These are phyloP conservation scores for Urocynchramus pylzowi DNA, from an alignment of 2,113 vertebrate species.

Conservation along the genomic window DNA sequence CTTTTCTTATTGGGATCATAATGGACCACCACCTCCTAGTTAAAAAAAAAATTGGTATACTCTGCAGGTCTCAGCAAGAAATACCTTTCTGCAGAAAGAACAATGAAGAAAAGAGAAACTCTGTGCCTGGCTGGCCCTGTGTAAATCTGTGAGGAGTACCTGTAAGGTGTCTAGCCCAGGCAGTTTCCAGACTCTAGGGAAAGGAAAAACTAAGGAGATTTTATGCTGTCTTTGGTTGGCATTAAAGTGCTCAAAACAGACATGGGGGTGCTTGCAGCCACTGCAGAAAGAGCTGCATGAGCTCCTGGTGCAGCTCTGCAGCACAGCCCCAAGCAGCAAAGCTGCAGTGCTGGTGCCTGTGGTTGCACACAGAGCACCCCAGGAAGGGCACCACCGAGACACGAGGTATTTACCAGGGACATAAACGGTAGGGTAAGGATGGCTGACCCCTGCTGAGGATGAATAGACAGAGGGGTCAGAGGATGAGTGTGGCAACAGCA, in stretches of 20 bases:
- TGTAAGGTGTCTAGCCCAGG: not conserved
- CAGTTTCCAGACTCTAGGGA: not conserved
- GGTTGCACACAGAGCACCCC: not conserved
- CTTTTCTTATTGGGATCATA: not conserved
- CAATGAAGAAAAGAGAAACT: not conserved
- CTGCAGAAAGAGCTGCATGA: not conserved
- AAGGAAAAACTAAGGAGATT: not conserved
- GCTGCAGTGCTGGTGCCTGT: not conserved
- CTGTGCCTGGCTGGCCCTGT: not conserved
- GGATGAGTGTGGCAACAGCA: not conserved
- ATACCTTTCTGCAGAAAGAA: not conserved
- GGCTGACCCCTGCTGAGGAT: not conserved
- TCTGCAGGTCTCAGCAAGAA: not conserved
- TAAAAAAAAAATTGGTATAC: not conserved
- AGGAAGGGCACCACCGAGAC: not conserved
- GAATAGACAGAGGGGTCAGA: not conserved
- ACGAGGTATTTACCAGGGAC: accelerated
- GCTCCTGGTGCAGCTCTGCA: not conserved
- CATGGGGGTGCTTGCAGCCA: not conserved
- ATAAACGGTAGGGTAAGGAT: not conserved
- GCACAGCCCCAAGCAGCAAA: not conserved
- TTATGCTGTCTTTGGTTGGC: not conserved
- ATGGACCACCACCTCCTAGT: not conserved
- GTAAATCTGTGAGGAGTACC: not conserved
- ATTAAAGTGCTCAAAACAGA: not conserved